These are phyloP conservation scores for Siniperca chuatsi DNA, from an alignment of 2,113 vertebrate genomes.

Conservation along the genomic window DNA sequence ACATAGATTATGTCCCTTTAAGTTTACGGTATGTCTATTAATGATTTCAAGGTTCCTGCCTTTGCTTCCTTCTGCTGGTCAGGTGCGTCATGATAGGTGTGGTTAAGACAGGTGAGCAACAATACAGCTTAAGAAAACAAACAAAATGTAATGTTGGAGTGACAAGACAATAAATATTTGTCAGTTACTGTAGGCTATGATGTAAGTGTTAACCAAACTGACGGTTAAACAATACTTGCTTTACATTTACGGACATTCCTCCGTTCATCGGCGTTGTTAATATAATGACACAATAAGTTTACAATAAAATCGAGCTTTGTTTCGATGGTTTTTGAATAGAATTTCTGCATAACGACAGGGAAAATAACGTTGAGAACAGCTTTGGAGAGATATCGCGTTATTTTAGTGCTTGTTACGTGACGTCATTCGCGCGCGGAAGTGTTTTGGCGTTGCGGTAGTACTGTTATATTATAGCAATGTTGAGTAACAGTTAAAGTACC, in stretches of 20 bases:
- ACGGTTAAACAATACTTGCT: background rate
- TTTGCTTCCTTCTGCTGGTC: background rate
- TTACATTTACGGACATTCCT: background rate
- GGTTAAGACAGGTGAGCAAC: slow-evolving; percentile 23
- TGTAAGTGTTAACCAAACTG: background rate
- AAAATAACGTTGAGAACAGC: background rate
- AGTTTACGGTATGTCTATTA: fast-evolving
- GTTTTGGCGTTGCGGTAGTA: background rate
- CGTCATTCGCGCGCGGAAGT: slow-evolving; percentile 51
- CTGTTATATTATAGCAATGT: background rate
- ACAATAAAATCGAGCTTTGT: background rate
- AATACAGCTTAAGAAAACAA: background rate
- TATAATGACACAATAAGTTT: background rate
- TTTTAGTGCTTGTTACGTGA: background rate
- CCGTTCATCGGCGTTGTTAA: background rate
- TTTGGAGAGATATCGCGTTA: slow-evolving; percentile 51
- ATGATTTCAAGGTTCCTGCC: background rate
- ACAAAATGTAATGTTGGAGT: background rate
- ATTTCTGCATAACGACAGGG: background rate
- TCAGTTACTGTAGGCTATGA: fast-evolving
- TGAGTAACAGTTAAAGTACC: background rate
- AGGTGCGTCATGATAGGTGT: slow-evolving; percentile 44
- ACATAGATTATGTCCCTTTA: background rate
- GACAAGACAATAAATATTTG: background rate
- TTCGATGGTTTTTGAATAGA: background rate